Percentiles rank a stretch among this genome's conserved stretches.
phyloP scores from a whole-genome alignment of 1,140 invertebrate genomes.

The Micrasema longulum region DNA sequence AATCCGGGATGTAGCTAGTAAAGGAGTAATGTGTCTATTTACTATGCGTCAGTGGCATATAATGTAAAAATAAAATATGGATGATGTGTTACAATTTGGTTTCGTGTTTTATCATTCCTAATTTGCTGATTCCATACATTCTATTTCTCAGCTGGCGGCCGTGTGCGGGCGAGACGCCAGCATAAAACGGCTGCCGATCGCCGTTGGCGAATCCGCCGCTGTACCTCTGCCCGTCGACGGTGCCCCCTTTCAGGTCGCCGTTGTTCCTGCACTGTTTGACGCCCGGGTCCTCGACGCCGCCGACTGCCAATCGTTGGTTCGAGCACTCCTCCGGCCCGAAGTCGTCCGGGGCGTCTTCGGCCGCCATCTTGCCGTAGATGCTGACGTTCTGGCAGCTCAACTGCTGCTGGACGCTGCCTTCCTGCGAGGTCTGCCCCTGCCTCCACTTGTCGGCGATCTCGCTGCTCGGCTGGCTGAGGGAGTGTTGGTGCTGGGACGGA shows the following conservation, averaged over 20 bases:
- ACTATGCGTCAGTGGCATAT: too few species aligned
- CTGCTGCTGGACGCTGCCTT: constrained; percentile 5
- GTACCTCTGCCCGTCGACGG: neutral
- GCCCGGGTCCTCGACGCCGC: constrained; percentile 3
- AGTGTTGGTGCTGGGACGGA: constrained; percentile 46
- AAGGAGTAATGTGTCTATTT: too few species aligned
- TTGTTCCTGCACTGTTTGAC: too few species aligned
- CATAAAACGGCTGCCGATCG: constrained; percentile 48
- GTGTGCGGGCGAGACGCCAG: constrained; percentile 51
- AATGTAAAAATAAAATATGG: too few species aligned
- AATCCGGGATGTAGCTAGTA: too few species aligned
- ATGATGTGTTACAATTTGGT: constrained; percentile 57
- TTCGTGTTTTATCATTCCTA: constrained; percentile 53
- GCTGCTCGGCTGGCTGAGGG: constrained; percentile 45
- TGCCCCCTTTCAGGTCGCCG: too few species aligned
- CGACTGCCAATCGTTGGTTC: neutral
- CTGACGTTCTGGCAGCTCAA: constrained; percentile 49
- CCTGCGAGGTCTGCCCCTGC: neutral
- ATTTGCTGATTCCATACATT: constrained; percentile 51
- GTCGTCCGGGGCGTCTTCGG: constrained; percentile 9
- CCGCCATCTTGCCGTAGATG: constrained; percentile 44
- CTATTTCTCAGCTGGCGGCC: constrained; percentile 51
- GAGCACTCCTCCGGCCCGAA: constrained; percentile 6
- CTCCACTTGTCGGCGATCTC: constrained; percentile 34
- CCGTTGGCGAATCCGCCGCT: constrained; percentile 36